These are phyloP conservation scores for Micromys minutus DNA, from an alignment of 2,113 vertebrate species.

Conservation along the genomic window DNA sequence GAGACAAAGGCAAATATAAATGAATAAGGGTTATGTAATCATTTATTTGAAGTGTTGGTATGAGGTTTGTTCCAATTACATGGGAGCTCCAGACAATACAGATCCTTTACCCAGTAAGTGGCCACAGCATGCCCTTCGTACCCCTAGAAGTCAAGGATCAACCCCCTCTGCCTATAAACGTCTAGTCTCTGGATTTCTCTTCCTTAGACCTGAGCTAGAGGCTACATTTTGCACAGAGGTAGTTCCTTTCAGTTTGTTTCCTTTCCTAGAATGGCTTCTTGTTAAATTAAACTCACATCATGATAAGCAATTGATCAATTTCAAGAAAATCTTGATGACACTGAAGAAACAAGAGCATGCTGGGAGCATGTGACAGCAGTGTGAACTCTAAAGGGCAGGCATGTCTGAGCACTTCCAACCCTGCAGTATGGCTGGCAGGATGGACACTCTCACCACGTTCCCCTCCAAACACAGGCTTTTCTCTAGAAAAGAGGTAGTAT, in stretches of 20 bases:
- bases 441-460: background rate
- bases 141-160: background rate
- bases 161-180: constrained; percentile 38
- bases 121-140: background rate
- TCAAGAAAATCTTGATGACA: background rate
- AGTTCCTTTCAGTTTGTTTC: background rate
- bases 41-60: constrained; percentile 64
- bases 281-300: background rate
- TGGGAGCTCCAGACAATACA: constrained; percentile 45
- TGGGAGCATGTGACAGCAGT: constrained; percentile 44
- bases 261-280: constrained; percentile 13
- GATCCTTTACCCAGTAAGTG: constrained; percentile 17
- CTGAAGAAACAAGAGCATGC: constrained; percentile 55
- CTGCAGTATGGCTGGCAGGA: constrained; percentile 39
- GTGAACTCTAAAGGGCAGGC: constrained; percentile 55
- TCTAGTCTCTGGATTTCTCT: constrained; percentile 7
- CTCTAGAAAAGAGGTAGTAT: constrained; percentile 63
- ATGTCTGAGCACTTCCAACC: background rate
- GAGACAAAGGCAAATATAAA: constrained; percentile 67
- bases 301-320: constrained; percentile 26
- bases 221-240: constrained; percentile 12
- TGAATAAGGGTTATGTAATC: constrained; percentile 50
- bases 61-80: constrained; percentile 41
- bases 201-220: constrained; percentile 32
- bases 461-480: constrained; percentile 56